Percentiles rank a stretch among this genome's conserved stretches.
Evolutionary conservation across 1,140 invertebrate species (phyloP).

Genomic region (Steinernema khuongi): DNA sequence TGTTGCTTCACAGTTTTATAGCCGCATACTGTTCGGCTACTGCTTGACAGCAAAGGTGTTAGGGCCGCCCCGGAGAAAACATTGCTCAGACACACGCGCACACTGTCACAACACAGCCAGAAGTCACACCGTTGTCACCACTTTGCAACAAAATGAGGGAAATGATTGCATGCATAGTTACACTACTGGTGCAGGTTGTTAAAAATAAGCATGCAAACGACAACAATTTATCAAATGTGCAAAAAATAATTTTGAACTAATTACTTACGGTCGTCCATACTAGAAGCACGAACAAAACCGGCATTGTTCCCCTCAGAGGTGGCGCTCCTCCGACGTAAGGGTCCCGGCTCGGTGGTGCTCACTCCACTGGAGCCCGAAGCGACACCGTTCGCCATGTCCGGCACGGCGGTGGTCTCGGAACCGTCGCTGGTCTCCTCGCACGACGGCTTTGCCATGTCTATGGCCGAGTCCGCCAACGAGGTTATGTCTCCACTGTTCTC

Average conservation of each 20-base stretch:
- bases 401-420: conserved; percentile 18
- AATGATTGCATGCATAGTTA: neutral
- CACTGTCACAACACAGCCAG: too few species aligned
- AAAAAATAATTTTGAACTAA: neutral
- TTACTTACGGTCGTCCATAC: conserved; percentile 14
- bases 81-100: too few species aligned
- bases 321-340: neutral
- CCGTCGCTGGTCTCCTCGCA: conserved; percentile 31
- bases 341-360: neutral
- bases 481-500: conserved; percentile 44
- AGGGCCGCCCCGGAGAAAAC: too few species aligned
- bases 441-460: conserved; percentile 42
- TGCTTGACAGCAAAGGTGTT: too few species aligned
- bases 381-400: conserved; percentile 19
- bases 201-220: neutral
- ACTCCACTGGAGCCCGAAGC: neutral
- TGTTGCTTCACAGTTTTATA: neutral
- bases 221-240: neutral
- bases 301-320: neutral
- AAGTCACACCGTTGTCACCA: too few species aligned
- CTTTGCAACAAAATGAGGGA: too few species aligned
- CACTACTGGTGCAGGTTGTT: neutral
- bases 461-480: conserved; percentile 48
- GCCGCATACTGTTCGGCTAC: neutral
- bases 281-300: conserved; percentile 14